A percentile compares a stretch with the other conserved stretches of the same genome.
phyloP scores from a whole-genome alignment of 2,888 invertebrate species.

The Leptinotarsa tumamoca region DNA sequence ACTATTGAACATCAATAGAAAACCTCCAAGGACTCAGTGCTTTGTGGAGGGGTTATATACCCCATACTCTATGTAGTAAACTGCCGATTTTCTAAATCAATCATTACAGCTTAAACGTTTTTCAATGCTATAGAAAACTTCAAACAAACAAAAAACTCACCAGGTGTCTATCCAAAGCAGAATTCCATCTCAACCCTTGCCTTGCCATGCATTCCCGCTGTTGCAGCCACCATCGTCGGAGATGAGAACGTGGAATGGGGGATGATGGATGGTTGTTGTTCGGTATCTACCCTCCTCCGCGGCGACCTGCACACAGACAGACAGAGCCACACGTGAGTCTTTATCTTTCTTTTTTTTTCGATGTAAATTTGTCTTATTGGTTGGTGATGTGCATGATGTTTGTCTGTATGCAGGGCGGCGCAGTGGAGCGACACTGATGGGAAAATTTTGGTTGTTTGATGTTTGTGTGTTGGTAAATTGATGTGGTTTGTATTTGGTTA shows the following conservation, averaged over 20 bases:
- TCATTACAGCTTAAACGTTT: background rate
- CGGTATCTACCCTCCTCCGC: constrained; percentile 57
- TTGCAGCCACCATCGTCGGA: constrained; percentile 15
- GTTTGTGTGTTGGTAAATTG: constrained; percentile 41
- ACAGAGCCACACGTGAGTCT: constrained; percentile 68
- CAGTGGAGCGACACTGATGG: constrained; percentile 50
- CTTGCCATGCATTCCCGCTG: background rate
- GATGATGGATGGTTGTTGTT: constrained; percentile 11
- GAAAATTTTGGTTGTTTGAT: constrained; percentile 37
- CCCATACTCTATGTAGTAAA: no score
- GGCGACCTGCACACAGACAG: constrained; percentile 74
- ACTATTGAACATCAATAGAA: no score
- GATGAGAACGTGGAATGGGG: constrained; percentile 20
- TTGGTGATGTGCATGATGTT: constrained; percentile 68
- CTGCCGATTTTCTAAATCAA: no score
- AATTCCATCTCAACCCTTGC: background rate
- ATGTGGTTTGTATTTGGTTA: constrained; percentile 35
- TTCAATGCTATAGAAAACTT: no score
- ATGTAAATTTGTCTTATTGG: constrained; percentile 52
- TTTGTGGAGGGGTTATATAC: no score
- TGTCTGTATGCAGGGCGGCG: constrained; percentile 67
- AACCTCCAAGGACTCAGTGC: no score
- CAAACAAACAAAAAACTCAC: constrained; percentile 10
- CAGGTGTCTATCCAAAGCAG: background rate
- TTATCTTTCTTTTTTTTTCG: constrained; percentile 47